phyloP scores from a whole-genome alignment of 2,113 vertebrate species.

The Thermophis baileyi region DNA sequence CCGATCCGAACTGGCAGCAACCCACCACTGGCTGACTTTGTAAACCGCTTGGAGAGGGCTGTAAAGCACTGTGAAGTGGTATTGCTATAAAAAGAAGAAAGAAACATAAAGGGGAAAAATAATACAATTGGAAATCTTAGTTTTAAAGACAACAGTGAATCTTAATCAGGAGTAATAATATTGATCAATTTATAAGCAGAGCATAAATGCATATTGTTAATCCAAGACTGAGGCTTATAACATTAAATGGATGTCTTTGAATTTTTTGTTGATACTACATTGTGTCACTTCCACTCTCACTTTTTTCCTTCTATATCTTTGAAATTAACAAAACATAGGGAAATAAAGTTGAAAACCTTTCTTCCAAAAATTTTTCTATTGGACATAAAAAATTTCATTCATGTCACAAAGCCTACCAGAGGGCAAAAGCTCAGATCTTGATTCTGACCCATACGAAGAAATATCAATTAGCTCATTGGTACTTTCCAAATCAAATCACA shows the following conservation, averaged over 20 bases:
- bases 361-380: not conserved
- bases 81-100: not conserved
- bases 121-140: not conserved
- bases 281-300: not conserved
- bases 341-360: not conserved
- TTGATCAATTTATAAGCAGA: not conserved
- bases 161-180: not conserved
- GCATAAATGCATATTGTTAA: not conserved
- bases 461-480: not conserved
- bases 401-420: not conserved
- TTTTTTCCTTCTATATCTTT: not conserved
- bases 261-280: not conserved
- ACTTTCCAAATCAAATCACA: not conserved
- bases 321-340: not conserved
- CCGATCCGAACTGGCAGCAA: too few relatives aligned
- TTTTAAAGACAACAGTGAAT: not conserved
- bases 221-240: not conserved
- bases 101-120: not conserved
- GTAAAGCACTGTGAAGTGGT: too few relatives aligned
- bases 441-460: not conserved
- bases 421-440: not conserved
- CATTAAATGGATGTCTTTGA: not conserved
- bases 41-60: too few relatives aligned
- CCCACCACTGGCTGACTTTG: too few relatives aligned
- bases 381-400: not conserved